Conservation (phyloP, 1,140 invertebrate genomes). For the Listronotus bonariensis region DNA sequence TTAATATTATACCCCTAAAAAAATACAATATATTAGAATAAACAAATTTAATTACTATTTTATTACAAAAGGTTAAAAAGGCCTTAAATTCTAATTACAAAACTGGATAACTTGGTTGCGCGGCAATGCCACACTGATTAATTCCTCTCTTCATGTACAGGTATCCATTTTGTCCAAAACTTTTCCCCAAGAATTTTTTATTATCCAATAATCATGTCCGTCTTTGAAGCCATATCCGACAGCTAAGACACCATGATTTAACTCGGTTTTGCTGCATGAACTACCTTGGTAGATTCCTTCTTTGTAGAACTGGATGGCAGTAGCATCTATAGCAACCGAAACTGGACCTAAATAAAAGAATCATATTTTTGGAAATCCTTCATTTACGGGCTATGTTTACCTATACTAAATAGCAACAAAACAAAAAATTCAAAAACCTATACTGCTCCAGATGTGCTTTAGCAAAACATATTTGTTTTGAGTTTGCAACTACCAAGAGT, state of each 20-base stretch:
- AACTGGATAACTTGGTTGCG: constrained; percentile 78
- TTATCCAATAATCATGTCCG: constrained; percentile 77
- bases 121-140: constrained; percentile 90
- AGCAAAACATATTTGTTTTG: no score
- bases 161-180: constrained; percentile 86
- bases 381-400: no score
- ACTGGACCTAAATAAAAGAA: constrained; percentile 71
- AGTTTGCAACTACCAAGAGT: no score
- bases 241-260: constrained; percentile 86
- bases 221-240: constrained; percentile 78
- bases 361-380: background rate
- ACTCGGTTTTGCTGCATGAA: constrained; percentile 65
- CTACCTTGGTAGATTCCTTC: constrained; percentile 60
- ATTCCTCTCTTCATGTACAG: constrained; percentile 82
- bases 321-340: constrained; percentile 91
- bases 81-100: constrained; percentile 61
- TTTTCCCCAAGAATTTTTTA: constrained; percentile 84
- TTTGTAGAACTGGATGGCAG: constrained; percentile 67
- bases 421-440: no score
- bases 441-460: no score
- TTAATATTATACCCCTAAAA: no score
- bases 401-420: no score
- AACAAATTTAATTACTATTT: no score
- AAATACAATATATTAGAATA: no score
- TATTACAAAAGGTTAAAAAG: no score